A percentile compares a stretch with the other conserved stretches of the same genome.
These are phyloP conservation scores for Geopemphigus sp. DNA, from an alignment of 1,140 invertebrate genomes.

Conservation along the genomic window DNA sequence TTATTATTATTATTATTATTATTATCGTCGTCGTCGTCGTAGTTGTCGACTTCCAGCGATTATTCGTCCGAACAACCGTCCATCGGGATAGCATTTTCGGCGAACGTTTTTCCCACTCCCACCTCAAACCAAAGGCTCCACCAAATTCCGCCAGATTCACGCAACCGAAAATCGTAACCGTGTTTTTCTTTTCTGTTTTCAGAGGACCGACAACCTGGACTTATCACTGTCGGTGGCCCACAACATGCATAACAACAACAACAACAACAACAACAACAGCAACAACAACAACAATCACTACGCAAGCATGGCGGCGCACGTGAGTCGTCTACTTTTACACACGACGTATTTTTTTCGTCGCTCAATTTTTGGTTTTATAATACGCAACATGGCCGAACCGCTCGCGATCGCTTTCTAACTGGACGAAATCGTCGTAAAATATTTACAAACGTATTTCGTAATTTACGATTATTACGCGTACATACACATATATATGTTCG, in stretches of 20 bases:
- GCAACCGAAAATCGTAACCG: background rate
- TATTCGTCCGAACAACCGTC: background rate
- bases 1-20: no score
- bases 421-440: no score
- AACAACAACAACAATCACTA: slow-evolving; percentile 70
- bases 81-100: background rate
- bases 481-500: no score
- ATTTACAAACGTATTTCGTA: no score
- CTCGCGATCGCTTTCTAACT: no score
- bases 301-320: slow-evolving; percentile 40
- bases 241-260: slow-evolving; percentile 66
- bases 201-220: slow-evolving; percentile 74
- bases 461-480: no score
- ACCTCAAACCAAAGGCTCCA: no score
- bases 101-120: background rate
- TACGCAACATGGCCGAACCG: background rate
- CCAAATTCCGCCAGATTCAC: no score
- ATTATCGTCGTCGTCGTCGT: no score
- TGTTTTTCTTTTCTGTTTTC: slow-evolving; percentile 59
- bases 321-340: background rate
- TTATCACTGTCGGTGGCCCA: slow-evolving; percentile 68
- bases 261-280: slow-evolving; percentile 69
- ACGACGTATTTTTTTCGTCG: background rate
- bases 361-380: no score
- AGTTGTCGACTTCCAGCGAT: background rate